These are phyloP conservation scores for Philhelius pedissequus DNA, from an alignment of 2,888 invertebrate species.

Conservation along the genomic window DNA sequence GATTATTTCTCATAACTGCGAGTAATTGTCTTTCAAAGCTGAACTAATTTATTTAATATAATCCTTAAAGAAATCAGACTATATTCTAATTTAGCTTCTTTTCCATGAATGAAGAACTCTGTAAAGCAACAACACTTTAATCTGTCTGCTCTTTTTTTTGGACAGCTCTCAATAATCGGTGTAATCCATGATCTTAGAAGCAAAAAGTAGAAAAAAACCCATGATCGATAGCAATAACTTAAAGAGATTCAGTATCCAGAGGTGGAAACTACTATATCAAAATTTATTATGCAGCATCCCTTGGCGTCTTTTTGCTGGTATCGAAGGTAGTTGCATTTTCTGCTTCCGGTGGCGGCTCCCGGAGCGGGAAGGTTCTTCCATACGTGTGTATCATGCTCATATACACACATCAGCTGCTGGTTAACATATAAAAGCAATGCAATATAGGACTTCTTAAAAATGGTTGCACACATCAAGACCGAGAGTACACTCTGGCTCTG, in stretches of 20 bases:
- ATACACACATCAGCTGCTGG: constrained; percentile 39
- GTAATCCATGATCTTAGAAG: background rate
- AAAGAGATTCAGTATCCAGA: constrained; percentile 54
- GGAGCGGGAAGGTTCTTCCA: background rate
- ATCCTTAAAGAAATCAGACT: constrained; percentile 34
- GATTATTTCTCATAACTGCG: background rate
- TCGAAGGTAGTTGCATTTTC: constrained; percentile 25
- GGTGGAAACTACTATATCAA: constrained; percentile 66
- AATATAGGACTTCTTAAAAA: constrained; percentile 25
- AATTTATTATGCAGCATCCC: constrained; percentile 52
- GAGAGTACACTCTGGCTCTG: background rate
- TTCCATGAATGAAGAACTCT: constrained; percentile 27
- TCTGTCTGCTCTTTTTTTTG: background rate
- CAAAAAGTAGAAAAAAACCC: constrained; percentile 4
- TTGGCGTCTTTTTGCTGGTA: background rate
- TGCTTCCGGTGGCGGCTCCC: background rate
- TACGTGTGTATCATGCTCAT: background rate
- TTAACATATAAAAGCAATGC: constrained; percentile 24
- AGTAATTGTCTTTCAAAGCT: constrained; percentile 2
- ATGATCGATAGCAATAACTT: constrained; percentile 66
- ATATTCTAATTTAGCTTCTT: background rate
- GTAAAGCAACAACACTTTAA: background rate
- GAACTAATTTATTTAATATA: constrained; percentile 49
- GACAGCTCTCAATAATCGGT: background rate
- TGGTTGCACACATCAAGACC: background rate